Conservation (phyloP, 2,113 vertebrate species). For the Pluvianellus socialis region DNA sequence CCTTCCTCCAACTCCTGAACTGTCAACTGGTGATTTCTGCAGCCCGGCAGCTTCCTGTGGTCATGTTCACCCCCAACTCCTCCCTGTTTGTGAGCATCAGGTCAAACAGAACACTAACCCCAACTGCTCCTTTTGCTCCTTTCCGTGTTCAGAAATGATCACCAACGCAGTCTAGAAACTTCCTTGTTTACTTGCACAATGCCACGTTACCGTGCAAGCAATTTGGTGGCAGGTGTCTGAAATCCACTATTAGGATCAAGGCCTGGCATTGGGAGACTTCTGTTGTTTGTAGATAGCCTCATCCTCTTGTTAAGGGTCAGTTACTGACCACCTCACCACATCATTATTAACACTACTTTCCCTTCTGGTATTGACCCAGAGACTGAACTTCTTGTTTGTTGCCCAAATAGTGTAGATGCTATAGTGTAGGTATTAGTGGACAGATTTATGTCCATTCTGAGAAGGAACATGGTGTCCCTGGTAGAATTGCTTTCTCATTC, state of each 20-base stretch:
- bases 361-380: neutral
- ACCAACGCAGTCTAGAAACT: neutral
- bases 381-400: neutral
- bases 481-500: neutral
- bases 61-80: neutral
- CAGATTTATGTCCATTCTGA: neutral
- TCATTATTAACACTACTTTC: neutral
- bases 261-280: neutral
- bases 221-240: neutral
- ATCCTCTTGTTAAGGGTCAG: neutral
- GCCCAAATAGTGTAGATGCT: neutral
- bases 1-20: neutral
- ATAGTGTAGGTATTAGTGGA: neutral
- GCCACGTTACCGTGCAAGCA: neutral
- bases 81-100: neutral
- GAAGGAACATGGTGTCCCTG: neutral
- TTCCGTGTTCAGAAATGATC: neutral
- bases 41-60: neutral
- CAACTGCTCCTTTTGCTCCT: neutral
- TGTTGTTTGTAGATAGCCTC: neutral
- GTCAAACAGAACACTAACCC: neutral
- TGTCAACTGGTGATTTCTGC: neutral
- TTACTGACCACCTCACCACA: neutral
- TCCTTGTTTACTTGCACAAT: neutral
- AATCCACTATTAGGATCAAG: neutral